These are phyloP conservation scores for Drosophila formosana DNA, from an alignment of 2,888 invertebrate genomes.

Conservation along the genomic window DNA sequence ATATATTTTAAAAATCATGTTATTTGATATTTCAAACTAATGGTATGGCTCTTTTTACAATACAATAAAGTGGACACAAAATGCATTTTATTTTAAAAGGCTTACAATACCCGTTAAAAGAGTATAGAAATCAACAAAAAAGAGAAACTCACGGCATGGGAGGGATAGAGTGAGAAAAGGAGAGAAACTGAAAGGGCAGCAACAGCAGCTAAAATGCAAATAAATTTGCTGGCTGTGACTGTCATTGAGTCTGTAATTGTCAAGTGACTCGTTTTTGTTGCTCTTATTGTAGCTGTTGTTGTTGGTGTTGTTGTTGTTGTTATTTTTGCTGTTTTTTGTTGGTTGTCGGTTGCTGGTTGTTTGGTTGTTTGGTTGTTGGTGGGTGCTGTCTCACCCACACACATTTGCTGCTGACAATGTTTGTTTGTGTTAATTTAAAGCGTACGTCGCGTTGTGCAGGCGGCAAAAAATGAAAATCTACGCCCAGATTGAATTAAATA, in stretches of 20 bases:
- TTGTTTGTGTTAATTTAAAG: conserved; percentile 76
- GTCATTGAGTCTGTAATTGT: conserved; percentile 77
- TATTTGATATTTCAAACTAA: background rate
- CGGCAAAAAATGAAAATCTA: conserved; percentile 56
- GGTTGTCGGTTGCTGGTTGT: conserved; percentile 35
- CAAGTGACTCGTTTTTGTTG: conserved; percentile 66
- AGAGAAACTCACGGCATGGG: background rate
- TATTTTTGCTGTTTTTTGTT: conserved; percentile 33
- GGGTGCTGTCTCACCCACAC: conserved; percentile 20
- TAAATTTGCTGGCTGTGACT: conserved; percentile 74
- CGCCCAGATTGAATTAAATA: conserved; percentile 76
- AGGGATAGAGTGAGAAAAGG: background rate
- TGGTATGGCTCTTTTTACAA: background rate
- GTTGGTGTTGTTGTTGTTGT: conserved; percentile 15
- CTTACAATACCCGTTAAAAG: conserved; percentile 8
- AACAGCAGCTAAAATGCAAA: conserved; percentile 70
- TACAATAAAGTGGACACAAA: background rate
- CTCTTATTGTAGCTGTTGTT: conserved; percentile 34
- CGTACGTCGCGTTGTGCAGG: conserved; percentile 46
- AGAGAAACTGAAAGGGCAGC: conserved; percentile 32
- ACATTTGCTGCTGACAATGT: conserved; percentile 64
- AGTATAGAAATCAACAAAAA: conserved; percentile 39
- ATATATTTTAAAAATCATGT: background rate
- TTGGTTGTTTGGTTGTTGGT: conserved; percentile 36
- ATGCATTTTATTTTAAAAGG: background rate